Conservation (phyloP, 2,797 vertebrate genomes). For the Dicrostonyx torquatus region DNA sequence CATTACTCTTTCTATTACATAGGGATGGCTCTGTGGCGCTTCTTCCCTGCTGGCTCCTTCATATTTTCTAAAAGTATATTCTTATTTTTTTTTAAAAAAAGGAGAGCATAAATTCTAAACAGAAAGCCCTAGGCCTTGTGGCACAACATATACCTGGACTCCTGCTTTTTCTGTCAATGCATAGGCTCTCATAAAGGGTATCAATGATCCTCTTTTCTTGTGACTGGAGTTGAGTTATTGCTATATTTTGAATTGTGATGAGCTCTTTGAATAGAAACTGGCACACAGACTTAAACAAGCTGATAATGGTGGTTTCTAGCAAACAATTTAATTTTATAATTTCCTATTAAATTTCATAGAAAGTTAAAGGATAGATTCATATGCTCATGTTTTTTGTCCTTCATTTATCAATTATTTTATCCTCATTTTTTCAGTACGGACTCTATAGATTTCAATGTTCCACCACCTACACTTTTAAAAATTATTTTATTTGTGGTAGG, state of each 20-base stretch:
- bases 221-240: neutral
- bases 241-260: neutral
- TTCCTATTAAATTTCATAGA: neutral
- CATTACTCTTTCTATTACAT: neutral
- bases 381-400: neutral
- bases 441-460: neutral
- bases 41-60: neutral
- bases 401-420: conserved; percentile 15
- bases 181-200: neutral
- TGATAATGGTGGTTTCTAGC: conserved; percentile 35
- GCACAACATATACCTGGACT: neutral
- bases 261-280: neutral
- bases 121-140: neutral
- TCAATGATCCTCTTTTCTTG: neutral
- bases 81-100: neutral
- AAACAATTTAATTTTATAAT: conserved; percentile 53
- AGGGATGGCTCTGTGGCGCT: neutral
- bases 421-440: neutral
- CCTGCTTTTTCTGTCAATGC: neutral
- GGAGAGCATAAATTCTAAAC: neutral
- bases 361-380: neutral
- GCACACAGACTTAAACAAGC: neutral
- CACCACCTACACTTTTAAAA: neutral
- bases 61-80: conserved; percentile 9
- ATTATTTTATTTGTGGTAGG: neutral